These are phyloP conservation scores for Picus viridis DNA, from an alignment of 2,797 vertebrate species.

Conservation along the genomic window DNA sequence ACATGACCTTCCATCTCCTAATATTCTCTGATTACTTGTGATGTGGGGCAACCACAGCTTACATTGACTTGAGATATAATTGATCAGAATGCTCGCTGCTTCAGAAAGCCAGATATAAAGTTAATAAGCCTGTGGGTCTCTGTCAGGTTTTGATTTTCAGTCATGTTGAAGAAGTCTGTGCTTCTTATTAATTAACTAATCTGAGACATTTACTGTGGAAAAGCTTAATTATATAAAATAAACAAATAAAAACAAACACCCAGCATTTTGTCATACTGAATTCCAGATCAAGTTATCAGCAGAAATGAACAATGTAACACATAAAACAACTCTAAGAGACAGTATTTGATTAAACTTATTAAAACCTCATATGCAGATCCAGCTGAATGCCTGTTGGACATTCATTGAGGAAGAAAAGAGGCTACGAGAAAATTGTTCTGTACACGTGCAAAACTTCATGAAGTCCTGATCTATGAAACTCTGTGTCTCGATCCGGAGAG, in stretches of 20 bases:
- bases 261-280: background rate
- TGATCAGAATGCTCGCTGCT: background rate
- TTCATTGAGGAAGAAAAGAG: background rate
- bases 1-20: no score
- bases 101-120: background rate
- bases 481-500: no score
- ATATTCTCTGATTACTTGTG: background rate
- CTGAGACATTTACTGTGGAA: constrained; percentile 12
- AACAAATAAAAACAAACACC: no score
- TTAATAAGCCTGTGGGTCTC: background rate
- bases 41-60: background rate
- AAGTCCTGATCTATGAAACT: background rate
- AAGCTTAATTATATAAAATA: background rate
- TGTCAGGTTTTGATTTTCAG: constrained; percentile 3
- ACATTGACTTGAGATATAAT: background rate
- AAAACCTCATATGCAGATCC: background rate
- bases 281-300: background rate
- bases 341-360: background rate
- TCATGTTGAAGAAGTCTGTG: background rate
- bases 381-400: background rate
- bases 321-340: background rate
- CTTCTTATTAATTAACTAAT: background rate
- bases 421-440: background rate
- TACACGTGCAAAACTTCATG: background rate
- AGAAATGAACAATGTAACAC: background rate